These are phyloP conservation scores for Ectropis grisescens DNA, from an alignment of 1,140 invertebrate genomes.

Conservation along the genomic window DNA sequence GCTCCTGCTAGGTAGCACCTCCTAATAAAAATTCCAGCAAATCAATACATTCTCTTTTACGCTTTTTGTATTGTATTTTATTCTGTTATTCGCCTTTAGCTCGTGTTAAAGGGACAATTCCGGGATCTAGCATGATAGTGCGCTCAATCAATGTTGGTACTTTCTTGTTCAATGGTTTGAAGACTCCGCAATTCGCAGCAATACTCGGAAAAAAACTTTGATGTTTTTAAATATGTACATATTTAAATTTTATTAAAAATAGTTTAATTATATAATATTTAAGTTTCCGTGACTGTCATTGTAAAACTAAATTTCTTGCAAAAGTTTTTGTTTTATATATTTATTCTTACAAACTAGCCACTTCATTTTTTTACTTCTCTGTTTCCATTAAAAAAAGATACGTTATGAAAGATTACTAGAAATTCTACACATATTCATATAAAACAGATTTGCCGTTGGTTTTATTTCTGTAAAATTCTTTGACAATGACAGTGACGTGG, in stretches of 20 bases:
- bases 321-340: too few species aligned
- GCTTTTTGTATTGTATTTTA: constrained; percentile 66
- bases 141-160: constrained; percentile 21
- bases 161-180: too few species aligned
- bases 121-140: constrained; percentile 31
- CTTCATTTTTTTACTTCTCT: too few species aligned
- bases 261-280: neutral
- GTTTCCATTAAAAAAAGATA: too few species aligned
- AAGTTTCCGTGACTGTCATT: neutral
- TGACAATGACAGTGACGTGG: too few species aligned
- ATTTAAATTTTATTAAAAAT: too few species aligned
- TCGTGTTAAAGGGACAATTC: constrained; percentile 66
- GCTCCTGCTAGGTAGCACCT: constrained; percentile 42
- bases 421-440: too few species aligned
- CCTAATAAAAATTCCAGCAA: constrained; percentile 67
- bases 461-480: too few species aligned
- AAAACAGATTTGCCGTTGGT: too few species aligned
- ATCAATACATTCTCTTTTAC: constrained; percentile 64
- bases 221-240: neutral
- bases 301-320: too few species aligned
- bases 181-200: neutral
- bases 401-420: too few species aligned
- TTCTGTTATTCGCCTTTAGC: constrained; percentile 54
- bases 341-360: too few species aligned
- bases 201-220: neutral